Base-by-base conservation (phyloP, 2,888 invertebrate genomes). In the Conistra vaccinii region DNA sequence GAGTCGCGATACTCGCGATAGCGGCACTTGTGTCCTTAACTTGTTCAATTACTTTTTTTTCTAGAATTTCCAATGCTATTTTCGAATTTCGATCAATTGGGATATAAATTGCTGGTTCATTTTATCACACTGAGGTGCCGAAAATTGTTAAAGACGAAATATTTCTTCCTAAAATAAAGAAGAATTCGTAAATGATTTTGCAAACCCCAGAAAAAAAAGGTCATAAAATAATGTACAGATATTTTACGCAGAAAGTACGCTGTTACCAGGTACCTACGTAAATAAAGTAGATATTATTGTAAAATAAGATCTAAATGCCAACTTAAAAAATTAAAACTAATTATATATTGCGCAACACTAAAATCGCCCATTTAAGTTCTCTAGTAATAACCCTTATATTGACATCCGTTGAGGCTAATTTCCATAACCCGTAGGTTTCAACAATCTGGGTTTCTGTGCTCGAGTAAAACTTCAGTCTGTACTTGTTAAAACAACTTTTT, bases 341-440 rank as follows among this genome's bases (percentile, higher is more conserved):
- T 4, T 10, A n/a, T 32, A 23, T 53, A 39, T 48, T n/a, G n/a
- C 12, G 6, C 2, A 32, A 73, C 4, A 62, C 0, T 29, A 23
- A 32, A 67, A 63, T 62, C 76, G 78, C 70, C 3, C 6, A 20
- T 63, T 60, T 23, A 20, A 60, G 20, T 65, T 55, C 12, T 45
- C 23, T 58, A 45, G 1, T 29, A 29, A 29, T 1, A 26, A 26
- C 35, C 69, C 55, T 66, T 68, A 61, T 48, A 78, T 76, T 83
- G 80, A 79, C 77, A 81, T 84, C 75, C 77, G 76, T 79, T 69
- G 74, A 71, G 73, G 70, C 77, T 79, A 80, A 85, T 86, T 87
- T 83, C 81, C 81, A 87, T 85, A 85, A 73, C 73, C 65, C 63
- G 32, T 76, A 83, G 66, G 76, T 77, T 83, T 80, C 48, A 70